Evolutionary conservation across 2,113 vertebrate genomes (phyloP), one percentile per base, ranked within the genome.

Genomic region (Synodontis membranacea): DNA sequence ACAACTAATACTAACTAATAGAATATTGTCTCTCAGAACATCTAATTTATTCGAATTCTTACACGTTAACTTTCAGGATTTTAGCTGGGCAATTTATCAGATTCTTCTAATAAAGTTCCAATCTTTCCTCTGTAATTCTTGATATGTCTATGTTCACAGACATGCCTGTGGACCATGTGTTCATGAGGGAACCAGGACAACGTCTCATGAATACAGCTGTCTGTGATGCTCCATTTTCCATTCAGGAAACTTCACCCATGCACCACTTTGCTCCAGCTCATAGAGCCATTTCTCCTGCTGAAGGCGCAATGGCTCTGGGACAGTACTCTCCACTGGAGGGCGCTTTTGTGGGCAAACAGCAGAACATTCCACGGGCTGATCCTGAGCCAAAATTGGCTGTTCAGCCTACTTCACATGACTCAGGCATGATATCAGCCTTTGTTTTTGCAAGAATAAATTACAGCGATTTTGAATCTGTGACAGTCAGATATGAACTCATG

Each of bases 291-390:
- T 82, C 85, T 23, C 68, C 78, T 1, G 34, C 81, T 85, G 76
- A 85, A 39, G 82, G 46, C 4, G 11, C 78, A 9, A 12, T 52
- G 42, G 80, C 31, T 50, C 12, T 23, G 1, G 23, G 6, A 11
- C 56, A 66, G 28, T 80, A 62, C 46, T 68, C 85, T 66, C 66
- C 82, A 42, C 64, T 21, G 46, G 83, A 85, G 56, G 48, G 42
- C 14, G 56, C 66, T 14, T n/a, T 48, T 21, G 5, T 0, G 5
- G 74, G n/a, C 15, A 10, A n/a, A 44, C 84, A 72, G 10, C 28
- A 52, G 44, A 31, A 42, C n/a, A 8, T 37, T 10, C 34, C 21
- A 44, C 62, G n/a, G 15, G 44, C 78, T 64, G 44, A 10, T 2
- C 25, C 44, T 4, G 25, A 39, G 48, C 14, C 14, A 21, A 46